Base-by-base conservation (phyloP, 1,140 invertebrate genomes). In the Monomorium pharaonis region DNA sequence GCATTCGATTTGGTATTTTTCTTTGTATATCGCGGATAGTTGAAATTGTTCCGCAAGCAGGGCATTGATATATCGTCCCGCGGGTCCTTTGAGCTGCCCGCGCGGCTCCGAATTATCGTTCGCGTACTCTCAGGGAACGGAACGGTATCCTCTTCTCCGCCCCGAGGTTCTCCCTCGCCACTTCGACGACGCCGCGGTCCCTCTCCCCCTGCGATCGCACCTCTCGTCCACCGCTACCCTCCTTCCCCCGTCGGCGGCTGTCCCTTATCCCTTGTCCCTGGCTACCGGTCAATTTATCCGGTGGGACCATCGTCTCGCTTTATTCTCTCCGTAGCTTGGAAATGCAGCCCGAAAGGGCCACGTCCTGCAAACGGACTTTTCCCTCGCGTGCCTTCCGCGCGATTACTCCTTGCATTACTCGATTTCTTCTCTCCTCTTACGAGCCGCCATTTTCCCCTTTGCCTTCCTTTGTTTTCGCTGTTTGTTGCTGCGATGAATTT, bases 1-100 rank as follows among this genome's bases (percentile, higher is more conserved):
- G 94, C 92, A 95, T 95, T 95, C 94, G 94, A 95, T 95, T 95
- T 94, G 94, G 94, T 95, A 95, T 95, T 95, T 95, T 95, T 95
- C 94, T 95, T 95, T 95, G 94, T 95, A 94, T 94, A 94, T 95
- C 94, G 94, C 93, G 92, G 94, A 95, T 95, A 95, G 94, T 94
- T 95, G 85, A 94, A 94, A 95, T 95, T 95, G 94, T 95, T 95
- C 91, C 92, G 93, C 94, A 93, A 95, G 93, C 94, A 91, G 93
- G 93, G 93, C 94, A 95, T 95, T 95, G 95, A 95, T 95, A 95
- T 95, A 95, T 95, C 94, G 94, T 94, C 87, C 91, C 94, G 94
- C 94, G 94, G 95, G 93, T 94, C 94, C 95, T 95, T 95, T 95
- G 94, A 95, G 91, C 89, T 83, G 88, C 84, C 93, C 90, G 89